A percentile compares a stretch with the other conserved stretches of the same genome.
Conservation (phyloP, 1,140 invertebrate species). For the Ruditapes philippinarum region DNA sequence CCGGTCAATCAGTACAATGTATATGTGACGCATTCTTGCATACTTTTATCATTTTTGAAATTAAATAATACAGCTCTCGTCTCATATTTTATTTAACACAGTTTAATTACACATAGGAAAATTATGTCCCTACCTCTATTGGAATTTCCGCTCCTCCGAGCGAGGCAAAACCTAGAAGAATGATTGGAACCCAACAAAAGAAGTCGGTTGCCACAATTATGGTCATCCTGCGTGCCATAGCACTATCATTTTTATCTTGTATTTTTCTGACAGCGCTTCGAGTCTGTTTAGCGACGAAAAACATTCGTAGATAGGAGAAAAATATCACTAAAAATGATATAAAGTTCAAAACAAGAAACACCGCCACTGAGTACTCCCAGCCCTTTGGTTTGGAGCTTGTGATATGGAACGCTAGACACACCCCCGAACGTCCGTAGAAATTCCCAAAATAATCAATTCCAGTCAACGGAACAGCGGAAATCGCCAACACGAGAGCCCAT, state of each 20-base stretch:
- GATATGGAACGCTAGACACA: conserved; percentile 89
- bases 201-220: conserved; percentile 89
- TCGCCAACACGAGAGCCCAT: conserved; percentile 87
- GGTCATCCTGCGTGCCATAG: conserved; percentile 89
- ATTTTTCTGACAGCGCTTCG: conserved; percentile 85
- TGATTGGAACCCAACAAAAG: conserved; percentile 89
- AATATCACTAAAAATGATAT: conserved; percentile 88
- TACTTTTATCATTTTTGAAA: too few species aligned
- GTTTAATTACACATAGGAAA: background rate
- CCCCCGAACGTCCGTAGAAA: conserved; percentile 89
- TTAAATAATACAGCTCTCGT: too few species aligned
- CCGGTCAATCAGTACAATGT: too few species aligned
- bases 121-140: conserved; percentile 83
- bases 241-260: conserved; percentile 86
- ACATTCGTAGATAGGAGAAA: conserved; percentile 89
- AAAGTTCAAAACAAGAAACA: conserved; percentile 89
- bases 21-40: too few species aligned
- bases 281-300: conserved; percentile 87
- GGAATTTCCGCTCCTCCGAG: conserved; percentile 87
- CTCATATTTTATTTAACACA: too few species aligned
- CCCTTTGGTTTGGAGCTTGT: conserved; percentile 88
- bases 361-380: conserved; percentile 90
- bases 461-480: conserved; percentile 87
- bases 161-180: conserved; percentile 87
- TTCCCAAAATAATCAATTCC: conserved; percentile 87